Evolutionary conservation across 2,888 invertebrate species (phyloP).

Genomic region (Scaptomyza tumidula): DNA sequence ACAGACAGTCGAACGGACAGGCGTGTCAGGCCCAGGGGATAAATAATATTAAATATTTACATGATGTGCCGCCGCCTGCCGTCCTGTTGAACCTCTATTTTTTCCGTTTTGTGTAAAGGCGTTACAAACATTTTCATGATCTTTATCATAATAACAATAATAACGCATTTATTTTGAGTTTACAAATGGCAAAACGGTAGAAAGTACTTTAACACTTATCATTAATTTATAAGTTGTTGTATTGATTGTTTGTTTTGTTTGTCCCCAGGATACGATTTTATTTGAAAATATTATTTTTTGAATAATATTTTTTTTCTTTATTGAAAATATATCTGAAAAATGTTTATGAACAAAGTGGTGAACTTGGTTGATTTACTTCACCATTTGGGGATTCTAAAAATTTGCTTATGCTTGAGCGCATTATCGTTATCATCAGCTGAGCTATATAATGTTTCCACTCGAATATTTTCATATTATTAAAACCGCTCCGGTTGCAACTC

Average conservation of each 20-base stretch:
- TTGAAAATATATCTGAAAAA: no score
- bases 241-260: no score
- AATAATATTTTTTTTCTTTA: no score
- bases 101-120: background rate
- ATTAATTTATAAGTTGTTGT: background rate
- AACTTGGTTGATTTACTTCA: background rate
- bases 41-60: slow-evolving; percentile 72
- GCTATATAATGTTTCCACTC: slow-evolving; percentile 61
- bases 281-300: background rate
- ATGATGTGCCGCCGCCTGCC: slow-evolving; percentile 17
- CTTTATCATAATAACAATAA: slow-evolving; percentile 48
- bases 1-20: slow-evolving; percentile 3
- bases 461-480: slow-evolving; percentile 63
- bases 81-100: background rate
- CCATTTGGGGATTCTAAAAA: slow-evolving; percentile 16
- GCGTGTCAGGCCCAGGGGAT: slow-evolving; percentile 59
- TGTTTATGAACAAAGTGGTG: background rate
- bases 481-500: slow-evolving; percentile 37
- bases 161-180: slow-evolving; percentile 3
- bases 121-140: slow-evolving; percentile 38
- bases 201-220: slow-evolving; percentile 30
- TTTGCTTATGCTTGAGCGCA: slow-evolving; percentile 41
- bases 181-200: background rate
- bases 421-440: slow-evolving; percentile 54
- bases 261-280: no score